Base-by-base conservation (phyloP, 2,113 vertebrate species). In the Podarcis raffonei region DNA sequence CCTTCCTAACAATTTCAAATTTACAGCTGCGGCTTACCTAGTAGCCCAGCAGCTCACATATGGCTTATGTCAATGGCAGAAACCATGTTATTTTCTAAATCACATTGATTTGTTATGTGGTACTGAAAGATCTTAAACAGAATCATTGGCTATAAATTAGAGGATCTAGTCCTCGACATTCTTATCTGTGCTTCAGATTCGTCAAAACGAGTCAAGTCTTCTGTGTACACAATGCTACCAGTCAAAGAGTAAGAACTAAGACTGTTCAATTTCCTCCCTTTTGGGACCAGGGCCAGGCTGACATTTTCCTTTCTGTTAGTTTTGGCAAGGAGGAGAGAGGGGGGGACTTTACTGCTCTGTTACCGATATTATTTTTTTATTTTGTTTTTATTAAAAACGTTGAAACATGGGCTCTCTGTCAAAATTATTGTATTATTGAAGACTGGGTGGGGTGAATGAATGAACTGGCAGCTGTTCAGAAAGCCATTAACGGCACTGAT, bases 331-430 rank as follows among this genome's bases (percentile, higher is more conserved):
- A 93, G 87, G 96, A 95, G 95, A 96, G 95, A 96, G 95, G 96
- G 95, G 94, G 95, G 96, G 96, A 96, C 93, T 96, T 98, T 97
- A 97, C 96, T 97, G 94, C 96, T 96, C 96, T 95, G 96, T 97
- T 96, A 97, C 95, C 96, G 97, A 97, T 53, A 53, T 53, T 53
- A 53, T 97, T 92, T 96, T 97, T 97, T 96, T 97, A 97, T 97
- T 97, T 97, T 97, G 97, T 97, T 98, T 97, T 98, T 97, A 98
- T 97, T 97, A 97, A 97, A 98, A 97, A 98, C 96, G 96, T 97
- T 97, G 97, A 97, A 97, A 97, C 97, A 96, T 96, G 95, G 96
- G 95, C 95, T 66, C 91, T 96, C 89, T 96, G 97, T 97, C 97
- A 97, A 97, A 97, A 97, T 97, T 96, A 97, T 97, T 98, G 97